Conservation (phyloP, 2,113 vertebrate species). For the Ploceus nigricollis region DNA sequence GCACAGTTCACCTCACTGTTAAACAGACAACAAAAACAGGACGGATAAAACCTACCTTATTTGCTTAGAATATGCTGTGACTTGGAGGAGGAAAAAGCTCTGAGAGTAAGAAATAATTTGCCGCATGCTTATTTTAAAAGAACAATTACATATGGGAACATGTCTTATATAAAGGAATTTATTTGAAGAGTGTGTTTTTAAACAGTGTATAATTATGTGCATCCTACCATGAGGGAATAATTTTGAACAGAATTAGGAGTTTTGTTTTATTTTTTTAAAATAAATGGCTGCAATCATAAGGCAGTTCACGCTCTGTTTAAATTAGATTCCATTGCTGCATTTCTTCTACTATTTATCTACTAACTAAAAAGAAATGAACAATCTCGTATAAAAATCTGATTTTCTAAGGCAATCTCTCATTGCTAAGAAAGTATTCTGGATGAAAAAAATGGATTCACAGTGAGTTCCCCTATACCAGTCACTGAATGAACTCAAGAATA, state of each 20-base stretch:
- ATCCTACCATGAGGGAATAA: conserved; percentile 50
- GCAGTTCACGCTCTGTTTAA: conserved; percentile 55
- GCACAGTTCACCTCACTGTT: neutral
- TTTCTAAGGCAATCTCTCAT: neutral
- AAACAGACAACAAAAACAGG: neutral
- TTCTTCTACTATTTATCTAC: conserved; percentile 59
- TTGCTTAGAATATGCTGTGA: neutral
- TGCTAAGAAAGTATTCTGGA: neutral
- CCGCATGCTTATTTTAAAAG: neutral
- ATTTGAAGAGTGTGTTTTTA: conserved; percentile 24
- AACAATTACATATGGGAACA: neutral
- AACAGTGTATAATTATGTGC: conserved; percentile 41
- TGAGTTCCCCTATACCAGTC: neutral
- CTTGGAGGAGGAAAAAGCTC: neutral
- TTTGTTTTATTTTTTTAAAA: conserved; percentile 59
- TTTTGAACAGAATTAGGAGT: conserved; percentile 55
- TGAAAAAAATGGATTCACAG: neutral
- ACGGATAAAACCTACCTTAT: neutral
- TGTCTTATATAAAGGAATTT: neutral
- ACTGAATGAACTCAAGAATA: neutral
- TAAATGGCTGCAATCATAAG: conserved; percentile 56
- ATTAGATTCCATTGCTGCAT: conserved; percentile 64
- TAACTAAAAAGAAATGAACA: conserved; percentile 59
- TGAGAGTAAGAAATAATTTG: neutral
- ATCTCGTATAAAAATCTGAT: conserved; percentile 17